These are phyloP conservation scores for Ornithoptera priamus DNA, from an alignment of 2,888 invertebrate genomes.

Conservation along the genomic window DNA sequence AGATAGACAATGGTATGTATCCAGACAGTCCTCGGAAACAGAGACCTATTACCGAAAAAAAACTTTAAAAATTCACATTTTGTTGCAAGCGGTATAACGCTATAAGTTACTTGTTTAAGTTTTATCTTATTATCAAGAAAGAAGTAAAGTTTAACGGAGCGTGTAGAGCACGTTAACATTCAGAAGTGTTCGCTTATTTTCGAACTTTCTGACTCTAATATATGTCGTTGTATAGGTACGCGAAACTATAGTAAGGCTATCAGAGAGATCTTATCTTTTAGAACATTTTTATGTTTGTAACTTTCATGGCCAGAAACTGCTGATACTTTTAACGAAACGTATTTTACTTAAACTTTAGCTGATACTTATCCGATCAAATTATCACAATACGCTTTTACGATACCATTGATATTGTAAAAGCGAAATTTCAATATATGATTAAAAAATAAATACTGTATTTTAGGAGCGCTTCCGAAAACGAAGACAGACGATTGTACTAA, in stretches of 20 bases:
- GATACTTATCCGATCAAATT: too few relatives aligned
- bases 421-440: too few relatives aligned
- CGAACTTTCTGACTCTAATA: constrained; percentile 49
- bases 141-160: constrained; percentile 51
- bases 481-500: too few relatives aligned
- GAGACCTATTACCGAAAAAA: too few relatives aligned
- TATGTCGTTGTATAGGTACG: constrained; percentile 1
- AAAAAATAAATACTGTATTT: too few relatives aligned
- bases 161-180: constrained; percentile 52
- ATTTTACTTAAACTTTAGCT: not conserved
- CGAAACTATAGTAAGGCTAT: not conserved
- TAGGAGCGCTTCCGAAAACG: too few relatives aligned
- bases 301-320: not conserved
- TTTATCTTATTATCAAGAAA: constrained; percentile 46
- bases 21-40: too few relatives aligned
- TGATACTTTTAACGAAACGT: not conserved
- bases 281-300: not conserved
- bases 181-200: constrained; percentile 59
- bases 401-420: too few relatives aligned
- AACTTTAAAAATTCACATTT: constrained; percentile 2
- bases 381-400: too few relatives aligned
- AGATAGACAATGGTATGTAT: too few relatives aligned
- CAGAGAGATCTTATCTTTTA: constrained; percentile 1
- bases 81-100: constrained; percentile 7
- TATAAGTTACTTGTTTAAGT: constrained; percentile 43